A percentile compares a stretch with the other conserved stretches of the same genome.
Evolutionary conservation across 2,888 invertebrate species (phyloP).

Genomic region (Aporophyla lueneburgensis): DNA sequence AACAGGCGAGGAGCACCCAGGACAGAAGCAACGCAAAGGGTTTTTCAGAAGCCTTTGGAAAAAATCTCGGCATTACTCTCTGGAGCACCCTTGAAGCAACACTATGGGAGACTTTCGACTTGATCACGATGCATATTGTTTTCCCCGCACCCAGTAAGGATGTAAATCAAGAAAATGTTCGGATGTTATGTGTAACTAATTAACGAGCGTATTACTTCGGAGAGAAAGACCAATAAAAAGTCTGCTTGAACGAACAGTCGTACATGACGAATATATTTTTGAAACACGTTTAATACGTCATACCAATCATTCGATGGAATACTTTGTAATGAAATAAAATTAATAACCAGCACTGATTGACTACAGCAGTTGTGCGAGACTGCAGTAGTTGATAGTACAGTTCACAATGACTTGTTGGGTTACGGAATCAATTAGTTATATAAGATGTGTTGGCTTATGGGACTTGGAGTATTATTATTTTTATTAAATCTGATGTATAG

Average conservation of each 20-base stretch:
- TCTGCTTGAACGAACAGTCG: slow-evolving; percentile 36
- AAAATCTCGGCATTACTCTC: slow-evolving; percentile 95
- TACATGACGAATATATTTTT: slow-evolving; percentile 57
- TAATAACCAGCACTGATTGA: slow-evolving; percentile 27
- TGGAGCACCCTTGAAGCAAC: slow-evolving; percentile 94
- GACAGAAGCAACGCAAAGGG: slow-evolving; percentile 95
- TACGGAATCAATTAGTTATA: slow-evolving; percentile 48
- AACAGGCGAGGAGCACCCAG: slow-evolving; percentile 92
- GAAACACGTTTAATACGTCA: slow-evolving; percentile 47
- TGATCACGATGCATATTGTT: slow-evolving; percentile 42
- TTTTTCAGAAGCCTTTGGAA: slow-evolving; percentile 98
- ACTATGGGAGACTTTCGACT: slow-evolving; percentile 41
- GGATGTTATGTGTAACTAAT: slow-evolving; percentile 34
- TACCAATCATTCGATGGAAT: slow-evolving; percentile 47
- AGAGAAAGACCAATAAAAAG: slow-evolving; percentile 41
- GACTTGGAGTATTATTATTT: slow-evolving; percentile 62
- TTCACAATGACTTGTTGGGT: slow-evolving; percentile 34
- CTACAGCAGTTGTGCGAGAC: slow-evolving; percentile 28
- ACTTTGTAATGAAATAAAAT: slow-evolving; percentile 42
- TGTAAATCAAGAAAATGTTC: slow-evolving; percentile 40
- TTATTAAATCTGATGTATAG: slow-evolving; percentile 71
- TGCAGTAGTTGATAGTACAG: slow-evolving; percentile 28
- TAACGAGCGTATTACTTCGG: slow-evolving; percentile 34
- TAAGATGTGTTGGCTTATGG: slow-evolving; percentile 58
- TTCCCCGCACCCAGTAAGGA: slow-evolving; percentile 42